Base-by-base conservation (phyloP, 2,113 vertebrate genomes). In the Murina feae region DNA sequence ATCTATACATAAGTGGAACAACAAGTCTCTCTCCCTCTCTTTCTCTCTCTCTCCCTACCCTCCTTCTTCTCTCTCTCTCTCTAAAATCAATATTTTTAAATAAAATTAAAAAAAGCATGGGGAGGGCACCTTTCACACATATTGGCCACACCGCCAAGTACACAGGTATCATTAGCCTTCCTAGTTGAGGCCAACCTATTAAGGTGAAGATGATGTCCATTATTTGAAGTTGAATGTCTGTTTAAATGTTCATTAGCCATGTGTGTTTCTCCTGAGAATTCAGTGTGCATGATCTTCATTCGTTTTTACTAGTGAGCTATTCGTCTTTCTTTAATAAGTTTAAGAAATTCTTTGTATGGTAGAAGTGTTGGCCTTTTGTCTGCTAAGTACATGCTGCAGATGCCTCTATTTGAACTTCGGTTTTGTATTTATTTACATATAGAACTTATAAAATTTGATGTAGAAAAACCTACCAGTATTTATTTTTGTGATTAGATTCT, bases 41-140 rank as follows among this genome's bases (percentile, higher is more conserved):
- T 21, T 21, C 55, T 58, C 21, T 58, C 55, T 58, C 21, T 60
- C 58, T 28, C 18, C 25, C 7, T 2, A 8, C 58, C 25, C 58
- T 53, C 60, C 60, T 63, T 65, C 44, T 10, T 14, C 13, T 65
- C 44, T 14, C 13, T 65, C 63, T 65, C 63, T 65, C 28, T 63
- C 28, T 32, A 16, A 65, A 65, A 65, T 65, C 63, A 65, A n/a
- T 32, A 65, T 58, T 60, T 60, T 25, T 10, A 58, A 63, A n/a
- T n/a, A n/a, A n/a, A n/a, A n/a, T n/a, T n/a, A n/a, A n/a, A n/a
- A n/a, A 63, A 63, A n/a, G 63, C 63, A 65, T 16, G 30, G 30
- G 28, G 60, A 42, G 2, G 6, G n/a, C 7, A 14, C 0, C 14
- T 4, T 35, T 5, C 42, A 20, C 11, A 0, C 1, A 6, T 5